These are phyloP conservation scores for Agrotis puta DNA, from an alignment of 2,888 invertebrate genomes.

Conservation along the genomic window DNA sequence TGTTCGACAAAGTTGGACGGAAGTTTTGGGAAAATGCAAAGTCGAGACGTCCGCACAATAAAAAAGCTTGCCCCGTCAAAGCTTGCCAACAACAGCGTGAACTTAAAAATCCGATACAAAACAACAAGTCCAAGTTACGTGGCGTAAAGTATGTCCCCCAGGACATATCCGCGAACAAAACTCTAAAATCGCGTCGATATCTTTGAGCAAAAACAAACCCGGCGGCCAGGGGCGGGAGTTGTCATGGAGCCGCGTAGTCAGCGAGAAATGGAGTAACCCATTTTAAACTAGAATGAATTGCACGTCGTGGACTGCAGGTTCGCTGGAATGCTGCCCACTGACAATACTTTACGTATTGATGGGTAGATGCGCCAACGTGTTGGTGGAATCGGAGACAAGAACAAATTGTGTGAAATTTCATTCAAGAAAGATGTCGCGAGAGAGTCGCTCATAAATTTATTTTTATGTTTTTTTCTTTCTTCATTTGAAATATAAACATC, in stretches of 20 bases:
- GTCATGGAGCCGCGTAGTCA: constrained; percentile 87
- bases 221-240: constrained; percentile 78
- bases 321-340: constrained; percentile 88
- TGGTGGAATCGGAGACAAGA: not conserved
- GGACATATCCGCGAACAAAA: constrained; percentile 72
- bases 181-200: constrained; percentile 75
- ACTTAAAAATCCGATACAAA: constrained; percentile 64
- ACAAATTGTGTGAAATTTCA: not conserved
- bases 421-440: not conserved
- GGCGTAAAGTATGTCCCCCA: constrained; percentile 67
- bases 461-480: not conserved
- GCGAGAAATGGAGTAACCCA: constrained; percentile 88
- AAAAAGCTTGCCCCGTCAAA: constrained; percentile 57
- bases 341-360: constrained; percentile 73
- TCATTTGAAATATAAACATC: too few relatives aligned
- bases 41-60: constrained; percentile 44
- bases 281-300: constrained; percentile 90
- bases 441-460: not conserved
- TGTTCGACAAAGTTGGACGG: constrained; percentile 40
- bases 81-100: constrained; percentile 64
- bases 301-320: constrained; percentile 88
- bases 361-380: constrained; percentile 43
- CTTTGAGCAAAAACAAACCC: constrained; percentile 79
- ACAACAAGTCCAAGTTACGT: constrained; percentile 61
- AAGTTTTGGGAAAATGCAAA: constrained; percentile 53